Percentiles rank a stretch among this genome's conserved stretches.
phyloP scores from a whole-genome alignment of 2,888 invertebrate species.

The Zonitis immaculata region DNA sequence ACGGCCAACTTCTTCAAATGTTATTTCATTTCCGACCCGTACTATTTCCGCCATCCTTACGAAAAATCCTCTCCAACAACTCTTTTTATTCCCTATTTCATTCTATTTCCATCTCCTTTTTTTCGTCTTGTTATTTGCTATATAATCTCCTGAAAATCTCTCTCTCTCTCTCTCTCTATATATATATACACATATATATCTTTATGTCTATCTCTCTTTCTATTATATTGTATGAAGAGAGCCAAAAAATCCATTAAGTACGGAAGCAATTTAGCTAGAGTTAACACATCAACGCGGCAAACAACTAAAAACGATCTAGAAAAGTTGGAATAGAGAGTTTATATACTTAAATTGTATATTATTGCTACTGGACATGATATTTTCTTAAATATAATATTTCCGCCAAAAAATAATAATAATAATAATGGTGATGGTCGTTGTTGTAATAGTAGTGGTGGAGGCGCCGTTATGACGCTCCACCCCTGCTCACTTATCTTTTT shows the following conservation, averaged over 20 bases:
- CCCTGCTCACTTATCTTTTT: no score
- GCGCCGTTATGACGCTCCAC: neutral
- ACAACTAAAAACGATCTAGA: slow-evolving; percentile 36
- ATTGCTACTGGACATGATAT: neutral
- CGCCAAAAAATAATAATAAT: no score
- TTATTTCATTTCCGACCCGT: slow-evolving; percentile 34
- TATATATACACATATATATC: no score
- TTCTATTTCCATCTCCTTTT: no score
- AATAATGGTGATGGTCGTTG: neutral
- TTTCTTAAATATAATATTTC: neutral
- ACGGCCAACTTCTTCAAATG: slow-evolving; percentile 22
- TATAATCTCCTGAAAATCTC: no score
- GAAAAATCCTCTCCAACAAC: no score
- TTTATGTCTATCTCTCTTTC: neutral
- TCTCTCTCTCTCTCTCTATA: no score
- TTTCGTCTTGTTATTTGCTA: no score
- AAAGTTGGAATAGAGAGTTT: no score
- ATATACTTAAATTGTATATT: no score
- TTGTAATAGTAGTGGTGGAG: neutral
- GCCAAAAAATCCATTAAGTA: slow-evolving; percentile 45
- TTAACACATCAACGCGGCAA: slow-evolving; percentile 46
- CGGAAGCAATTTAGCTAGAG: slow-evolving; percentile 47
- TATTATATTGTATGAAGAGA: neutral
- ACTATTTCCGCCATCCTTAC: slow-evolving; percentile 27
- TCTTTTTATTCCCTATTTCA: no score